phyloP scores from a whole-genome alignment of 2,113 vertebrate genomes.

The Nematolebias whitei region DNA sequence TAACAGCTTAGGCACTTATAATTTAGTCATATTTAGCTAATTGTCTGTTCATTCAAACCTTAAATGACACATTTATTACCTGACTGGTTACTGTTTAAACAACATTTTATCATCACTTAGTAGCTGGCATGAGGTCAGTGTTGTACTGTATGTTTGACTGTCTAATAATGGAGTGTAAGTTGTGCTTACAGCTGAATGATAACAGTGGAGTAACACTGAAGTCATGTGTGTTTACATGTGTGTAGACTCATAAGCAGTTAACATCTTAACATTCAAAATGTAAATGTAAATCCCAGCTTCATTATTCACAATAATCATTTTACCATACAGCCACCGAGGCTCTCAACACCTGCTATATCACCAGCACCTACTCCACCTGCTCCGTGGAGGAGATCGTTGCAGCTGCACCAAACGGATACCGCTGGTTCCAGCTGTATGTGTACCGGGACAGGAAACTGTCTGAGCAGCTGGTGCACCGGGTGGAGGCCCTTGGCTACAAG shows the following conservation, averaged over 20 bases:
- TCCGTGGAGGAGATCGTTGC: conserved; percentile 87
- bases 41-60: too few relatives aligned
- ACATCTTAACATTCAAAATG: neutral
- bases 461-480: conserved; percentile 84
- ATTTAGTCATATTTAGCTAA: too few relatives aligned
- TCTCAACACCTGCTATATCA: conserved; percentile 85
- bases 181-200: too few relatives aligned
- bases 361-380: conserved; percentile 90
- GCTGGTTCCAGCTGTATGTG: conserved; percentile 95
- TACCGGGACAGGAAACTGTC: conserved; percentile 85
- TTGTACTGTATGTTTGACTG: too few relatives aligned
- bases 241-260: too few relatives aligned
- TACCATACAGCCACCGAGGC: conserved; percentile 82
- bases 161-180: too few relatives aligned
- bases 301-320: neutral
- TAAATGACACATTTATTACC: too few relatives aligned
- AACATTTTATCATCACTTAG: too few relatives aligned
- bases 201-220: too few relatives aligned
- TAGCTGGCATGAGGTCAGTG: too few relatives aligned
- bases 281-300: neutral
- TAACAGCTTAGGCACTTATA: neutral
- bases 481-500: conserved; percentile 86
- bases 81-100: too few relatives aligned
- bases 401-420: conserved; percentile 82
- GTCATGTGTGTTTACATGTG: too few relatives aligned